Conservation (phyloP, 2,888 invertebrate genomes). For the Blomia tropicalis region DNA sequence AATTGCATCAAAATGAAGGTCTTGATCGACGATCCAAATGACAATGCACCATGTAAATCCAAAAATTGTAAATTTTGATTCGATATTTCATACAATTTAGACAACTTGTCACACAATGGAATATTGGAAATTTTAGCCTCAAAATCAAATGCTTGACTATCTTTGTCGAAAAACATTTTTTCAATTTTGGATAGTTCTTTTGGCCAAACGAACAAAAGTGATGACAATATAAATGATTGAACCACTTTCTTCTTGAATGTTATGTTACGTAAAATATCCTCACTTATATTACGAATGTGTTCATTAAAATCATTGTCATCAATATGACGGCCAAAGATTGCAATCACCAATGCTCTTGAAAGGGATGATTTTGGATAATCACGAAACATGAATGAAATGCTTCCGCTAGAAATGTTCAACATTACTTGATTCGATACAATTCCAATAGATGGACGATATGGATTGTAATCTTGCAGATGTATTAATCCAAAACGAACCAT, state of each 20-base stretch:
- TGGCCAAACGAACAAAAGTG: background rate
- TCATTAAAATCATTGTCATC: background rate
- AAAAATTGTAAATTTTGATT: background rate
- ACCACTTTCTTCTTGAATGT: background rate
- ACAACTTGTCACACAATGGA: background rate
- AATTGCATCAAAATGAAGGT: background rate
- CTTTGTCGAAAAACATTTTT: background rate
- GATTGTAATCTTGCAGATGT: constrained; percentile 13
- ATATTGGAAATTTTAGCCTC: background rate
- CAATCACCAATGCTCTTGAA: background rate
- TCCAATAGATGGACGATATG: background rate
- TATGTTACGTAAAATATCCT: too few species aligned
- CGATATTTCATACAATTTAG: background rate
- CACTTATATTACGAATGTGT: background rate
- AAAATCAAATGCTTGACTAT: too few species aligned
- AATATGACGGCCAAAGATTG: background rate
- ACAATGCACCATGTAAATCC: background rate
- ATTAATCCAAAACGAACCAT: background rate
- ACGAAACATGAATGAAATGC: background rate
- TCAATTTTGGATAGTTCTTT: background rate
- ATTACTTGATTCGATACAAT: constrained; percentile 11
- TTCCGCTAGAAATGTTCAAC: background rate
- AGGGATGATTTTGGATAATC: background rate
- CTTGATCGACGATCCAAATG: background rate
- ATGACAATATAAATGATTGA: background rate